Conservation (phyloP, 2,113 vertebrate genomes). For the Notothenia rossii region DNA sequence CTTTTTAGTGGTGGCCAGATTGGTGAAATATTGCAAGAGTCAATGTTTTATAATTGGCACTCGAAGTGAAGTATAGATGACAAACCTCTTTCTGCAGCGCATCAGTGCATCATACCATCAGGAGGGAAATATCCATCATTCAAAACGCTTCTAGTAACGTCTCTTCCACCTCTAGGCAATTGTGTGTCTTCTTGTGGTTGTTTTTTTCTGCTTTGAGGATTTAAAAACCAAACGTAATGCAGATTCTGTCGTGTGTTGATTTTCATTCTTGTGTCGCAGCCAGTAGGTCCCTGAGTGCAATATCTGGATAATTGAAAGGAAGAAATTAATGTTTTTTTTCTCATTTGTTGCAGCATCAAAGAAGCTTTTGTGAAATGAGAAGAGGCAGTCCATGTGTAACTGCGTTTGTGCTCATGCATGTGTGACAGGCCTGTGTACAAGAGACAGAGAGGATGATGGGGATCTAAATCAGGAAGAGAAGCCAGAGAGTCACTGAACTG, state of each 20-base stretch:
- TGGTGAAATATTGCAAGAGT: background rate
- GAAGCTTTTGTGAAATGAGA: constrained; percentile 39
- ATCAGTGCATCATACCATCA: background rate
- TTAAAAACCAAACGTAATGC: background rate
- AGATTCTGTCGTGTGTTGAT: constrained; percentile 10
- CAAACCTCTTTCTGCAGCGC: background rate
- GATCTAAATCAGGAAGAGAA: constrained; percentile 69
- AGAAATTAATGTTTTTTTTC: constrained; percentile 14
- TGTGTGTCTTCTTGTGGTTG: background rate
- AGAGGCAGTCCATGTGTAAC: constrained; percentile 15
- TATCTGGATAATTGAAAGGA: constrained; percentile 45
- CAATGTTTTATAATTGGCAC: background rate
- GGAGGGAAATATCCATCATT: background rate
- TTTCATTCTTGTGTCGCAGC: constrained; percentile 12
- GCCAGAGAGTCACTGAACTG: constrained; percentile 71
- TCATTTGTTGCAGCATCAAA: constrained; percentile 56
- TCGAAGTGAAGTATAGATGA: constrained; percentile 4
- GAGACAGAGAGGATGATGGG: constrained; percentile 34
- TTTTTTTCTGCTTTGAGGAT: constrained; percentile 15
- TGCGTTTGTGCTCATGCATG: constrained; percentile 31
- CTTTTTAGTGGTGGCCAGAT: background rate
- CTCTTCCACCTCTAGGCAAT: background rate
- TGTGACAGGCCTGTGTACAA: constrained; percentile 8
- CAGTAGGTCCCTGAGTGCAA: constrained; percentile 25
- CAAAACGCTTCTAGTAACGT: background rate